Evolutionary conservation across 2,113 vertebrate species (phyloP).

Genomic region (Boulengeromyrus knoepffleri): DNA sequence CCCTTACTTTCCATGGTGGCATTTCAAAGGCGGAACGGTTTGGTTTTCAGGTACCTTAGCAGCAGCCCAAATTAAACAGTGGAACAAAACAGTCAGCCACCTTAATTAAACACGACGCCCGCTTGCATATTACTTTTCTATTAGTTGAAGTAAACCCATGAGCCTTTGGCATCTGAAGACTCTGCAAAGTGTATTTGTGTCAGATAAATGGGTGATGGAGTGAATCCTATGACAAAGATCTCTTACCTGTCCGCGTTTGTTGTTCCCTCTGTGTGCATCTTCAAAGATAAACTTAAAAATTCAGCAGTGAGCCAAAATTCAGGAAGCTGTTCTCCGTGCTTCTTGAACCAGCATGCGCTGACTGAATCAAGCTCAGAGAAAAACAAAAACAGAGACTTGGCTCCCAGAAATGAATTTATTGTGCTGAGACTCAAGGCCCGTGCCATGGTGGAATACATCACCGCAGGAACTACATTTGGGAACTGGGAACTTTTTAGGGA

Average conservation of each 20-base stretch:
- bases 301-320: not conserved
- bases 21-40: not conserved
- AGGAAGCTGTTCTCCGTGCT: not conserved
- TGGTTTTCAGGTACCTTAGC: not conserved
- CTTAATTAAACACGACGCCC: not conserved
- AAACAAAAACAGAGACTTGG: not conserved
- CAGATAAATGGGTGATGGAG: not conserved
- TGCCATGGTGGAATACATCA: not conserved
- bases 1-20: not conserved
- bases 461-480: not conserved
- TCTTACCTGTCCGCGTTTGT: not conserved
- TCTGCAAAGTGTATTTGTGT: not conserved
- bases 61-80: not conserved
- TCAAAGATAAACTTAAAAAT: not conserved
- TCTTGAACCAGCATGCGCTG: not conserved
- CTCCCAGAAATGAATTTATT: constrained; percentile 15
- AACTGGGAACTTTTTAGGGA: not conserved
- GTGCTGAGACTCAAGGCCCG: constrained; percentile 13
- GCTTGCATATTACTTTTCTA: not conserved
- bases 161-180: not conserved
- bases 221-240: not conserved
- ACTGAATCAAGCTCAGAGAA: not conserved
- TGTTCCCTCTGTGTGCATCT: not conserved
- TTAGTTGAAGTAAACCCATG: not conserved
- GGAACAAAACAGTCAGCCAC: not conserved